These are phyloP conservation scores for Acheta domesticus DNA, from an alignment of 2,888 invertebrate genomes.

Conservation along the genomic window DNA sequence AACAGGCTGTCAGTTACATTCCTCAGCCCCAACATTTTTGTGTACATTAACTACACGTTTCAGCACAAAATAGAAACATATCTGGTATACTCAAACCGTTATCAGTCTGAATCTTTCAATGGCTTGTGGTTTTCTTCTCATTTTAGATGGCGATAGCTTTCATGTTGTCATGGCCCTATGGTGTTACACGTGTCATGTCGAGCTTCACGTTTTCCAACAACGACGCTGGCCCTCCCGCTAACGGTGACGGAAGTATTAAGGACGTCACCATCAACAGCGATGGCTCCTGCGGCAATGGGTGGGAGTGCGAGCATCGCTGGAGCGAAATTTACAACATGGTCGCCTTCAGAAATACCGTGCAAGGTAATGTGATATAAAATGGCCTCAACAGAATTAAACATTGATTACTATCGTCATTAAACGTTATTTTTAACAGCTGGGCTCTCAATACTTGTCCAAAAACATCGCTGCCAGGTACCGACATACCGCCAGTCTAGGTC, in stretches of 20 bases:
- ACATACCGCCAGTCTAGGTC: no score
- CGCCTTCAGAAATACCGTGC: constrained; percentile 67
- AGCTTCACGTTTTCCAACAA: constrained; percentile 66
- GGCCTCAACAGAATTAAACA: no score
- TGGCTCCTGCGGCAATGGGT: constrained; percentile 64
- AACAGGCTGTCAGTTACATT: no score
- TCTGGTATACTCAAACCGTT: no score
- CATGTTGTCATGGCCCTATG: constrained; percentile 82
- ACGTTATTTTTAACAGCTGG: no score
- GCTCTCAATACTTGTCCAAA: no score
- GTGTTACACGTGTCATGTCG: constrained; percentile 78
- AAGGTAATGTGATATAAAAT: constrained; percentile 39
- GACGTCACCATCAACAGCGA: constrained; percentile 65
- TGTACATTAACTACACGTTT: no score
- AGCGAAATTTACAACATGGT: constrained; percentile 77
- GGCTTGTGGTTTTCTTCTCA: not conserved
- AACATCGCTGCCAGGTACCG: no score
- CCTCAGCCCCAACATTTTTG: no score
- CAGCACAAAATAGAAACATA: no score
- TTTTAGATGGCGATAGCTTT: constrained; percentile 71
- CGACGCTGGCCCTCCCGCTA: constrained; percentile 65
- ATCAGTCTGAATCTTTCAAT: no score
- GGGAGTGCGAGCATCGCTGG: constrained; percentile 86
- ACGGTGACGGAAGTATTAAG: constrained; percentile 59
- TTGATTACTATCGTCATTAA: no score